Base-by-base conservation (phyloP, 2,113 vertebrate genomes). In the Nicator chloris region DNA sequence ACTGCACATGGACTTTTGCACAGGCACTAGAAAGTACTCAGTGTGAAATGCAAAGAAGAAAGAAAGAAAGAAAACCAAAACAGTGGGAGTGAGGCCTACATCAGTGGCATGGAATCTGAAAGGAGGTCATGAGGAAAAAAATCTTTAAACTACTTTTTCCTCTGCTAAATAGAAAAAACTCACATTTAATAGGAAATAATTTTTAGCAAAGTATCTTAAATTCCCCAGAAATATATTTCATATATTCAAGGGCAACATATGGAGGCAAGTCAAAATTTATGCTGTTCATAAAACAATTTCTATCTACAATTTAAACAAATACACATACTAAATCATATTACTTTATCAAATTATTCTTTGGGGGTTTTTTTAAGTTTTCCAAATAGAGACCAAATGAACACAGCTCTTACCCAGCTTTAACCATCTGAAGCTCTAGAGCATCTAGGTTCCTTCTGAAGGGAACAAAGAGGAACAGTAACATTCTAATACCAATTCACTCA, bases 301-400 rank as follows among this genome's bases (percentile, higher is more conserved):
- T 47, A 20, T 15, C 42, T 60, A 64, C 16, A 59, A 11, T 50
- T 69, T 80, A 37, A 26, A 72, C 49, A 56, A 56, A 42, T 39
- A 40, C 4, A 49, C 44, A 19, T 20, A 57, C 6, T 71, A 79
- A 42, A 47, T 44, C 2, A 24, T 53, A 54, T 26, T 42, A 63
- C 31, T 92, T 82, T 76, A 82, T 49, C 17, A 65, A 85, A 68
- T 40, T 2, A 66, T 78, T 85, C 11, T 66, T 75, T 28, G 3
- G 0, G 4, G 4, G 1, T 5, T 3, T 33, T 75, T 68, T n/a
- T 0, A 39, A 57, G 22, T 45, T 39, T 54, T 77, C 28, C 35
- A 83, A 37, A 19, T 2, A 70, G 28, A 76, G 13, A 27, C 49
- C 33, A 12, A 5, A 47, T 31, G 10, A 82, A 56, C 37, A 69